Evolutionary conservation across 2,888 invertebrate genomes (phyloP), one percentile per base, ranked within the genome.

Genomic region (Cremastobaeus sp.): DNA sequence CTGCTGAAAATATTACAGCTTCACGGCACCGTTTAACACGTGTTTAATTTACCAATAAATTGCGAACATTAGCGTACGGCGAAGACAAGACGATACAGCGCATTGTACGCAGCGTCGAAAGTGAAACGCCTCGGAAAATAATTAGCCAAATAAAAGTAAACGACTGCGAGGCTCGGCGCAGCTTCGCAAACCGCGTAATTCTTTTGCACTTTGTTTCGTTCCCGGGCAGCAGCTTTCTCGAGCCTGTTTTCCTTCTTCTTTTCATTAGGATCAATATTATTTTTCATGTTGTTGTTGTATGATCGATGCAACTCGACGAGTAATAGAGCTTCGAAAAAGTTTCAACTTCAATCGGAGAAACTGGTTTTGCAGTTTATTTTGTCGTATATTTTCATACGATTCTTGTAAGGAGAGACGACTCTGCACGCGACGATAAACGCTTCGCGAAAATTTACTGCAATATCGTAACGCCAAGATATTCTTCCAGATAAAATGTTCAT

Each of bases 21-120:
- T n/a, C n/a, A n/a, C n/a, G n/a, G n/a, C n/a, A n/a, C n/a, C n/a
- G n/a, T n/a, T n/a, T n/a, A n/a, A n/a, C n/a, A n/a, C n/a, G n/a
- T 15, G 45, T 45, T 48, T 50, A 50, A 34, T 50, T 50, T 50
- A 11, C 15, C 50, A 20, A 50, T 50, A 50, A 50, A 50, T 50
- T 34, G 32, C 32, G n/a, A 12, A 3, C 8, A 34, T 34, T 34
- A 34, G 34, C 34, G 34, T 12, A 34, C 34, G 34, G 34, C 14
- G 12, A 12, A 34, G 30, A 30, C 3, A n/a, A n/a, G n/a, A n/a
- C n/a, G n/a, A n/a, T n/a, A n/a, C n/a, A n/a, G n/a, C n/a, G n/a
- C n/a, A n/a, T n/a, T n/a, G n/a, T n/a, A n/a, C n/a, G n/a, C n/a
- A n/a, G n/a, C n/a, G n/a, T n/a, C n/a, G 47, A 12, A 8, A 32